Evolutionary conservation across 2,113 vertebrate species (phyloP).

Genomic region (human): DNA sequence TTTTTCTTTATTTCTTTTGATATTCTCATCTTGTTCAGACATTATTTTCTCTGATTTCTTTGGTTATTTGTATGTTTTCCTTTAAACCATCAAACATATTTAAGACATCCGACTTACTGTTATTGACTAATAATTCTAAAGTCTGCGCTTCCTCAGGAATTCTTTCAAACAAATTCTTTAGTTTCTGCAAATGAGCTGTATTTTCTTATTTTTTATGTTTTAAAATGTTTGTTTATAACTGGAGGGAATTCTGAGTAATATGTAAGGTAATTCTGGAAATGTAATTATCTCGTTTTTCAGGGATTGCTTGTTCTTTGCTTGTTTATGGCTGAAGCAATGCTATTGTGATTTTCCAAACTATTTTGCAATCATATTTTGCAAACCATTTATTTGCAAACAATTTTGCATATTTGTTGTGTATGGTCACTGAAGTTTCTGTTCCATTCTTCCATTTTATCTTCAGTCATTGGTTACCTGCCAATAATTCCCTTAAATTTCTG

Average conservation of each 20-base stretch:
- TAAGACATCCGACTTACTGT: not conserved
- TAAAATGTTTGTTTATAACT: not conserved
- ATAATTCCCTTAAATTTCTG: not conserved
- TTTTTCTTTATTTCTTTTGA: not conserved
- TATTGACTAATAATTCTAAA: not conserved
- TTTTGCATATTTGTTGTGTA: not conserved
- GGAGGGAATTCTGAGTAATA: not conserved
- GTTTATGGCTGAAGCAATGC: not conserved
- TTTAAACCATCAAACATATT: not conserved
- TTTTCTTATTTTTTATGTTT: not conserved
- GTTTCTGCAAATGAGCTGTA: not conserved
- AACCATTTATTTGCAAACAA: not conserved
- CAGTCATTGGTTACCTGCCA: not conserved
- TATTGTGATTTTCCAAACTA: not conserved
- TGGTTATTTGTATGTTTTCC: not conserved
- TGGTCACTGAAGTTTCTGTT: not conserved
- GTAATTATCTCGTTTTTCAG: not conserved
- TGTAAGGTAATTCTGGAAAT: not conserved
- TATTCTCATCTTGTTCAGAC: not conserved
- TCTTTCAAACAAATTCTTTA: not conserved
- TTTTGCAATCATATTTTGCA: not conserved
- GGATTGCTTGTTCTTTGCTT: not conserved
- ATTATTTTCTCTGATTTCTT: not conserved
- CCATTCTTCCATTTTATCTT: not conserved
- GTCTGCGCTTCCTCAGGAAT: not conserved